Evolutionary conservation across 2,113 vertebrate species (phyloP), one percentile per base, ranked within the genome.

Genomic region (Nibea coibor): DNA sequence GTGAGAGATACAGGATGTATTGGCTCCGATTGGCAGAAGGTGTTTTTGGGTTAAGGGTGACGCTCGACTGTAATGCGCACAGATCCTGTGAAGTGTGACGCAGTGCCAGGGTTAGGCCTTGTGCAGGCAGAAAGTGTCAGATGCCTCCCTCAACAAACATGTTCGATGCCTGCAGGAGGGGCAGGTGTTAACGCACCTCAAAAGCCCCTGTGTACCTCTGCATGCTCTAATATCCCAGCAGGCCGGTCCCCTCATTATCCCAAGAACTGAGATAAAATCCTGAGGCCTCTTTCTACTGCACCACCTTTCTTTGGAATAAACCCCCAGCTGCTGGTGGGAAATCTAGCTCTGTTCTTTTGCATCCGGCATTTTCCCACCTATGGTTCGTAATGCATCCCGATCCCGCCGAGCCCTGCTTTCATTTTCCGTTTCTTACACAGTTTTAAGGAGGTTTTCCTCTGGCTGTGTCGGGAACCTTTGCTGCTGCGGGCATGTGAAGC

Each of bases 171-270:
- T 0, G 19, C n/a, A 59, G 62, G 51, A 31, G 54, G 48, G 72
- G 63, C 64, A 75, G 61, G 73, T 76, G 59, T 43, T 20, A 47
- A 28, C 26, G 28, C 39, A 79, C 39, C 43, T 51, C 31, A 16
- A 48, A 39, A 69, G 17, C 66, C 53, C 22, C n/a, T 14, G 19
- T 28, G 47, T 43, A 43, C 19, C 24, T 61, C 4, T 70, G 26
- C 35, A 68, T 22, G 43, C 10, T 75, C 63, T 64, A 63, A 50
- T 31, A 42, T 54, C 54, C 10, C 74, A 1, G 45, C 70, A 71
- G 24, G 24, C 14, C 10, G n/a, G 2, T 20, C 1, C 71, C 14
- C 65, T 22, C 26, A 4, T 62, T 35, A 45, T 45, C 8, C 11
- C 8, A 22, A 45, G 16, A 28, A 24, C 22, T 62, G 12, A 62